Evolutionary conservation across 2,113 vertebrate genomes (phyloP), one percentile per base, ranked within the genome.

Genomic region (Aphyosemion australe): DNA sequence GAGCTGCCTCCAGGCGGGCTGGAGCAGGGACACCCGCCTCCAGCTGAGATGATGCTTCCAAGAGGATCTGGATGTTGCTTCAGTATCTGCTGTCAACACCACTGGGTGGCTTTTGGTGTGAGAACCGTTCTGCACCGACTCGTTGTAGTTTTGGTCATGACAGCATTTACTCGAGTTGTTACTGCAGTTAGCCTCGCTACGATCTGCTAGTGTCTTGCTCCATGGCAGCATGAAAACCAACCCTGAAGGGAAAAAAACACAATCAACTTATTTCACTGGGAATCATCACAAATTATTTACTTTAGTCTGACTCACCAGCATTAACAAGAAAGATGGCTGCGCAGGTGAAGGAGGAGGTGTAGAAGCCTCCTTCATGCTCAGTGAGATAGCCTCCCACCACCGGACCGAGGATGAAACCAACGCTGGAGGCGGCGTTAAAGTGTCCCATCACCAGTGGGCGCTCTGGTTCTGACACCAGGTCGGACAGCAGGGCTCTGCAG

Each of bases 391-490:
- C 97, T 0, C 97, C 96, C 8, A 99, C 93, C 68, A 97, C 62
- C 0, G 97, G 97, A 1, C 97, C 97, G 83, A 99, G 76, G 74
- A 98, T 99, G 91, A 99, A 99, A 67, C 97, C 97, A 34, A 96
- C 88, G 0, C 94, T 91, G 1, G 96, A 98, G 13, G 94, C 95
- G 18, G 95, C 95, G 34, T 96, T 99, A 69, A 98, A 97, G 53
- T 91, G 92, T 16, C 97, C 97, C 86, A 99, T 94, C 21, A 95
- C 94, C 8, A 96, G 91, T 0, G 97, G 96, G 50, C 97, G 95
- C 41, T 97, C 94, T 45, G 90, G 85, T 78, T 95, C 95, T 0
- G 90, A 85, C 82, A 97, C 95, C 88, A 99, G 78, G 76, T 99
- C 97, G 7, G 97, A 96, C 50, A 99, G 93, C 61, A 99, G 90